phyloP scores from a whole-genome alignment of 2,797 vertebrate species.

The Coregonus ussuriensis region DNA sequence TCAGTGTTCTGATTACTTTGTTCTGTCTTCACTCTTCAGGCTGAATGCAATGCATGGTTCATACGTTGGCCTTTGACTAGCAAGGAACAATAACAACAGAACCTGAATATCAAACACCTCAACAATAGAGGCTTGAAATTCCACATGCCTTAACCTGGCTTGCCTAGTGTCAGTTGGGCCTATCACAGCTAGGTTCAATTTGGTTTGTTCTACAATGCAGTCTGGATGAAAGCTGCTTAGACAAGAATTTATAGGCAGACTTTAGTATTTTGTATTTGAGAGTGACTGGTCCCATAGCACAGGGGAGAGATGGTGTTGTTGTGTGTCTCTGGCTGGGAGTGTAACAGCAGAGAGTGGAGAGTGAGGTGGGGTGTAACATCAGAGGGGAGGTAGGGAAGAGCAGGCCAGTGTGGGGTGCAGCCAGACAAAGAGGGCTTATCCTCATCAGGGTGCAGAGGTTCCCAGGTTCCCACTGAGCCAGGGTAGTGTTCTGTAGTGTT shows the following conservation, averaged over 20 bases:
- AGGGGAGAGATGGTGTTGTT: constrained; percentile 12
- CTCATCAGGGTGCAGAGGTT: constrained; percentile 27
- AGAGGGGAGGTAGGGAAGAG: background rate
- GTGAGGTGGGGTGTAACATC: background rate
- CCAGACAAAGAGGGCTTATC: constrained; percentile 58
- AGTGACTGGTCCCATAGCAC: background rate
- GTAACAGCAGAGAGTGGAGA: constrained; percentile 10
- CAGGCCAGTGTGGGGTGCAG: background rate
- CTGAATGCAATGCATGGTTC: background rate
- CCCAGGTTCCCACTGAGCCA: constrained; percentile 28
- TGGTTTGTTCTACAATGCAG: constrained; percentile 12
- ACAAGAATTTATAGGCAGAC: constrained; percentile 9
- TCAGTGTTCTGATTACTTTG: background rate
- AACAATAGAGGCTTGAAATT: constrained; percentile 27
- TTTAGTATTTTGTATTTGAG: background rate
- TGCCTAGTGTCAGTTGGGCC: constrained; percentile 8
- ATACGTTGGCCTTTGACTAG: background rate
- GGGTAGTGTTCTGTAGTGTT: background rate
- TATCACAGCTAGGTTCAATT: background rate
- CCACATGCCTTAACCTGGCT: background rate
- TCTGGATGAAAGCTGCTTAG: background rate
- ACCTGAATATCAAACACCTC: constrained; percentile 19
- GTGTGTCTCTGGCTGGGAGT: constrained; percentile 34
- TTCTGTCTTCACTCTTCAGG: background rate
- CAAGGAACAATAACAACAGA: constrained; percentile 4